phyloP scores from a whole-genome alignment of 1,140 invertebrate genomes.

The Neodiprion virginianus region DNA sequence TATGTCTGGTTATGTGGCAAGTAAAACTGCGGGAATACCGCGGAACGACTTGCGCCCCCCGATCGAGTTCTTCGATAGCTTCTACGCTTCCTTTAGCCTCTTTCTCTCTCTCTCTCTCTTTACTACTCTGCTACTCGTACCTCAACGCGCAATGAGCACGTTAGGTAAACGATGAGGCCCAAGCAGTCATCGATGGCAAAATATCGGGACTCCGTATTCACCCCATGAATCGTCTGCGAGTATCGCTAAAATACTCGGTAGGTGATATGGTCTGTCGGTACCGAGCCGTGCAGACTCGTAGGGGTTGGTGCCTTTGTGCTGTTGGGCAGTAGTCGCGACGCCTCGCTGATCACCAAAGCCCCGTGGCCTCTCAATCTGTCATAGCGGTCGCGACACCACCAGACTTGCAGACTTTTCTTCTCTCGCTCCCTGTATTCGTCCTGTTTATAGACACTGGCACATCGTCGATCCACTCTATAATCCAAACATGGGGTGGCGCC shows the following conservation, averaged over 20 bases:
- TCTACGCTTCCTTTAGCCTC: too few relatives aligned
- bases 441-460: constrained; percentile 46
- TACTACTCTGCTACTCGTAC: too few relatives aligned
- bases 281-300: not conserved
- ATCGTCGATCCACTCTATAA: constrained; percentile 39
- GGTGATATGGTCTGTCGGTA: not conserved
- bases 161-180: too few relatives aligned
- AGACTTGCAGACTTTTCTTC: constrained; percentile 31
- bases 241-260: not conserved
- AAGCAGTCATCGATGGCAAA: not conserved
- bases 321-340: constrained; percentile 41
- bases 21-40: not conserved
- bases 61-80: not conserved
- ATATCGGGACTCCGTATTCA: not conserved
- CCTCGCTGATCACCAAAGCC: constrained; percentile 56
- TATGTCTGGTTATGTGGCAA: not conserved
- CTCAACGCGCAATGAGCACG: too few relatives aligned
- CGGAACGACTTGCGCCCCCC: not conserved
- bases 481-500: constrained; percentile 50
- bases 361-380: constrained; percentile 49
- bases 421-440: constrained; percentile 30
- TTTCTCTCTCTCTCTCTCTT: too few relatives aligned
- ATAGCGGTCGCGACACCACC: constrained; percentile 44
- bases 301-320: constrained; percentile 42
- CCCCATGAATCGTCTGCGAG: not conserved